Conservation (phyloP, 1,140 invertebrate species). For the Lutraria rhynchaena region DNA sequence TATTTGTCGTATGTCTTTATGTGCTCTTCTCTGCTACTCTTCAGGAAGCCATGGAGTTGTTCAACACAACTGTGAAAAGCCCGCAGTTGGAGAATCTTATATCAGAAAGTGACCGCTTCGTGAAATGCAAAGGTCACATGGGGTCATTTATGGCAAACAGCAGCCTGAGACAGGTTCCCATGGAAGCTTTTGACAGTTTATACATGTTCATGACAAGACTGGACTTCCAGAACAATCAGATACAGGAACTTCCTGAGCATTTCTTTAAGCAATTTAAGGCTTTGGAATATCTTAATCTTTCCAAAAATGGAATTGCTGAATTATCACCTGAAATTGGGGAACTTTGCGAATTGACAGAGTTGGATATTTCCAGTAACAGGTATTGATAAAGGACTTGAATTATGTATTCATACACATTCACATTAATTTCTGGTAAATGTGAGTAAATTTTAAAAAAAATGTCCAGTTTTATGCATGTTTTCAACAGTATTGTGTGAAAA, state of each 20-base stretch:
- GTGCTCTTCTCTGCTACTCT: too few species aligned
- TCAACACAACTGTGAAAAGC: constrained; percentile 17
- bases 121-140: constrained; percentile 39
- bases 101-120: constrained; percentile 28
- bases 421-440: too few species aligned
- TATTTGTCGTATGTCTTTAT: too few species aligned
- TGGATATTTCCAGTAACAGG: constrained; percentile 62
- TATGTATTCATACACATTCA: too few species aligned
- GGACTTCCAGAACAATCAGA: constrained; percentile 65
- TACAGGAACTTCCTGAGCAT: constrained; percentile 57
- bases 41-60: constrained; percentile 29
- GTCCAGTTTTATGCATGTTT: too few species aligned
- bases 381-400: too few species aligned
- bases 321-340: constrained; percentile 55
- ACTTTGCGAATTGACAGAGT: constrained; percentile 11
- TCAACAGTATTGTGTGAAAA: too few species aligned
- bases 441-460: too few species aligned
- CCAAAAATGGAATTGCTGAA: constrained; percentile 49
- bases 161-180: constrained; percentile 12
- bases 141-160: constrained; percentile 27
- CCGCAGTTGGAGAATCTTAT: constrained; percentile 2
- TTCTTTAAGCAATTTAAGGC: constrained; percentile 60
- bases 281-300: constrained; percentile 59
- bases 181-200: constrained; percentile 38
- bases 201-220: constrained; percentile 61